These are phyloP conservation scores for Drosophila watanabei DNA, from an alignment of 1,140 invertebrate genomes.

Conservation along the genomic window DNA sequence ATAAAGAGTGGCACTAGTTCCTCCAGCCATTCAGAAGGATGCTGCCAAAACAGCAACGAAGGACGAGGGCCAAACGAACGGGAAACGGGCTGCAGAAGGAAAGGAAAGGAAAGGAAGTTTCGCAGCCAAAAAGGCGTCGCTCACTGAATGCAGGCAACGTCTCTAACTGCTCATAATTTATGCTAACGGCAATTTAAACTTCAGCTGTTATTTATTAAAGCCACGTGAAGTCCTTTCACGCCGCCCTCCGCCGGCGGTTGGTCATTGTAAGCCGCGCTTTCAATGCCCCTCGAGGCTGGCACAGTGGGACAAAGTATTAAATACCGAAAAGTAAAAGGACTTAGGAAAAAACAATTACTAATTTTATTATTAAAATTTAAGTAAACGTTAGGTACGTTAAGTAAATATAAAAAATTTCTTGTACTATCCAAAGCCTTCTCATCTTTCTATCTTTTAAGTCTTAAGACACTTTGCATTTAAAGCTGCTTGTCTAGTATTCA, in stretches of 20 bases:
- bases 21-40: constrained; percentile 33
- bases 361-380: background rate
- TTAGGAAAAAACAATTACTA: too few species aligned
- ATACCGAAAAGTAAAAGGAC: too few species aligned
- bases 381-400: background rate
- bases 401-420: background rate
- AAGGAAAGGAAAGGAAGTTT: constrained; percentile 9
- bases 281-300: constrained; percentile 31
- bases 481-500: background rate
- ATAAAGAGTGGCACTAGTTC: constrained; percentile 41
- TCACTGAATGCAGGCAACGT: constrained; percentile 63
- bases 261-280: constrained; percentile 53
- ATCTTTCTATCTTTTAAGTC: background rate
- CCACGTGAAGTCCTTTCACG: constrained; percentile 33
- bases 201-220: constrained; percentile 80
- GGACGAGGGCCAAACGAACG: constrained; percentile 9
- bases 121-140: constrained; percentile 65
- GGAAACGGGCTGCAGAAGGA: constrained; percentile 33
- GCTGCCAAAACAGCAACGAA: constrained; percentile 37
- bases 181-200: constrained; percentile 83
- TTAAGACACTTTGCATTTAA: background rate
- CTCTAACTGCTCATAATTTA: constrained; percentile 81
- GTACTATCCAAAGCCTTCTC: background rate
- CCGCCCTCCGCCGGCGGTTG: constrained; percentile 1
- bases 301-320: constrained; percentile 33